These are phyloP conservation scores for Periophthalmus modestus DNA, from an alignment of 2,113 vertebrate species.

Conservation along the genomic window DNA sequence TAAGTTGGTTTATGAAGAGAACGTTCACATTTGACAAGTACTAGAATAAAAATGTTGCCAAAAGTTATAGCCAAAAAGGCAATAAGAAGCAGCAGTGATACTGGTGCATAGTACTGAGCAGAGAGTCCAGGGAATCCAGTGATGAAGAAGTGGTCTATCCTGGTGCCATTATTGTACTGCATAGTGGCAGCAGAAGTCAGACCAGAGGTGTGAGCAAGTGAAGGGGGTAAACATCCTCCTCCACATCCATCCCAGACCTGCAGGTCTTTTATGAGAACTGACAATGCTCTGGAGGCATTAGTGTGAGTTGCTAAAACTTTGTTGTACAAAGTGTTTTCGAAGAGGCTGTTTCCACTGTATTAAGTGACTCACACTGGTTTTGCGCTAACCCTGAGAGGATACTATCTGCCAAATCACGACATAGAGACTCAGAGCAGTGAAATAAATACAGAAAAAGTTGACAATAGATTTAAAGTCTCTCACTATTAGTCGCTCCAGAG, in stretches of 20 bases:
- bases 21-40: constrained; percentile 35
- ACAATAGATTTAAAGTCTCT: too few relatives aligned
- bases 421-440: too few relatives aligned
- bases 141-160: constrained; percentile 43
- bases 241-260: background rate
- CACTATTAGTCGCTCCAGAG: too few relatives aligned
- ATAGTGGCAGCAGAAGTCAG: constrained; percentile 9
- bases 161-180: constrained; percentile 29
- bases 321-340: background rate
- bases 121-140: constrained; percentile 60
- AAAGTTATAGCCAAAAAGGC: constrained; percentile 45
- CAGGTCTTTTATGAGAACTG: background rate
- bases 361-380: too few relatives aligned
- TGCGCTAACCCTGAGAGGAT: too few relatives aligned
- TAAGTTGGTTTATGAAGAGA: constrained; percentile 66
- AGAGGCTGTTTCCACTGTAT: too few relatives aligned
- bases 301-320: background rate
- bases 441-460: too few relatives aligned
- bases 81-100: constrained; percentile 41
- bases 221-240: background rate
- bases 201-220: background rate
- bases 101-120: constrained; percentile 29
- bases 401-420: too few relatives aligned
- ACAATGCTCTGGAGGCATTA: background rate
- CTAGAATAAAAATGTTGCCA: constrained; percentile 61